Evolutionary conservation across 1,140 invertebrate genomes (phyloP).

Genomic region (Subanguina moxae): DNA sequence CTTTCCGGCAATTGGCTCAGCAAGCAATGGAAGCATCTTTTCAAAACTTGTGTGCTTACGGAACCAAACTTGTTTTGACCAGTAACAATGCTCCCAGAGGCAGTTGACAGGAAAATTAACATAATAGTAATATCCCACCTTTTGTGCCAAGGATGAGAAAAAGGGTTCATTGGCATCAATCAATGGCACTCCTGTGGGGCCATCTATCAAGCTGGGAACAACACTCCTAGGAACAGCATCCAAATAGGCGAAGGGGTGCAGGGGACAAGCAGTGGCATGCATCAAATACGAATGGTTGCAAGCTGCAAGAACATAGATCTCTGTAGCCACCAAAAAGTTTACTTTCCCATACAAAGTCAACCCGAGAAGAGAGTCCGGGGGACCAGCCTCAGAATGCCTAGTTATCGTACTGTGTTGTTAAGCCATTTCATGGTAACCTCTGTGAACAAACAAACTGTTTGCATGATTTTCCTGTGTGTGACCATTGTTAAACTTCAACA

Average conservation of each 20-base stretch:
- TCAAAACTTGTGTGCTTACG: too few species aligned
- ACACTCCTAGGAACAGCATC: slow-evolving; percentile 16
- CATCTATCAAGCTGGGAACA: slow-evolving; percentile 34
- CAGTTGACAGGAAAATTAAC: background rate
- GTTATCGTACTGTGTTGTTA: too few species aligned
- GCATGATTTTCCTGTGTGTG: too few species aligned
- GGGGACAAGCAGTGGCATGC: slow-evolving; percentile 7
- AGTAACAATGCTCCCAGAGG: background rate
- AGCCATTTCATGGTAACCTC: too few species aligned
- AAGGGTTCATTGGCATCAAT: slow-evolving; percentile 33
- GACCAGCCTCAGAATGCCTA: too few species aligned
- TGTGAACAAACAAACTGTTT: too few species aligned
- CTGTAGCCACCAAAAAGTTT: slow-evolving; percentile 16
- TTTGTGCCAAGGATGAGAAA: slow-evolving; percentile 37
- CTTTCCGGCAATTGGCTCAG: too few species aligned
- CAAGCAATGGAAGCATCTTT: too few species aligned
- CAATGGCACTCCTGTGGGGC: slow-evolving; percentile 22
- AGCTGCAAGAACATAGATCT: slow-evolving; percentile 9
- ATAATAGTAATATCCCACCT: slow-evolving; percentile 15
- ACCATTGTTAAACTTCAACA: too few species aligned
- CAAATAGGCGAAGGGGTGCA: slow-evolving; percentile 27
- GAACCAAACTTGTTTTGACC: too few species aligned
- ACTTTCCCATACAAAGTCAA: background rate
- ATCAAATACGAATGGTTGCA: slow-evolving; percentile 10
- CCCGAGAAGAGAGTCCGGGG: too few species aligned